Evolutionary conservation across 2,888 invertebrate genomes (phyloP), one percentile per base, ranked within the genome.

Genomic region (Cosmia trapezina): DNA sequence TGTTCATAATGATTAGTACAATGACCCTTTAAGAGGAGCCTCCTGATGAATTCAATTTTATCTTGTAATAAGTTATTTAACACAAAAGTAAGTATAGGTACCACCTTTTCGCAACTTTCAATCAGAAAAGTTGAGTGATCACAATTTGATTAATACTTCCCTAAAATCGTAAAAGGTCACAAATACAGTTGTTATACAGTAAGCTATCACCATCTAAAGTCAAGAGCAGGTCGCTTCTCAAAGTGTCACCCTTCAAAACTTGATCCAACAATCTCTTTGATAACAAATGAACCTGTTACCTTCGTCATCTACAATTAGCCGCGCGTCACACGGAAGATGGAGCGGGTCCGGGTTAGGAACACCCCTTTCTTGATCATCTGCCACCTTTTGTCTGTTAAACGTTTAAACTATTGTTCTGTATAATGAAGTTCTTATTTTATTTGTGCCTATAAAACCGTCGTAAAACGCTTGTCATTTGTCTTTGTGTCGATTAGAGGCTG

Each of bases 241-340:
- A 83, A 83, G 60, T 83, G 80, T 70, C 80, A 83, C 63, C 60
- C 59, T 83, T 80, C 79, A 74, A 73, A 83, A 78, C 74, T 83
- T 83, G 74, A 78, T 80, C 66, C 73, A 61, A 74, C 83, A 83
- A 83, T 80, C 83, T 83, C 83, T 80, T 80, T 80, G 80, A 83
- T 83, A 80, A 79, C 83, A 83, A 80, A 80, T 80, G 83, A 83
- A 79, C 74, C 74, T 70, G 80, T 74, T 73, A 83, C 80, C 80
- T 78, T 79, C 79, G 74, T 80, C 80, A 79, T 78, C 74, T 61
- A 67, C 70, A 83, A 80, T 80, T 80, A 80, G 63, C 59, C 66
- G 83, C 73, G 68, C 73, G 80, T 80, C 83, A 83, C 74, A 74
- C 63, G 60, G 57, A 67, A 74, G 67, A 53, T 54, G 60, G 83